Conservation (phyloP, 2,113 vertebrate genomes). For the Oophaga pumilio region DNA sequence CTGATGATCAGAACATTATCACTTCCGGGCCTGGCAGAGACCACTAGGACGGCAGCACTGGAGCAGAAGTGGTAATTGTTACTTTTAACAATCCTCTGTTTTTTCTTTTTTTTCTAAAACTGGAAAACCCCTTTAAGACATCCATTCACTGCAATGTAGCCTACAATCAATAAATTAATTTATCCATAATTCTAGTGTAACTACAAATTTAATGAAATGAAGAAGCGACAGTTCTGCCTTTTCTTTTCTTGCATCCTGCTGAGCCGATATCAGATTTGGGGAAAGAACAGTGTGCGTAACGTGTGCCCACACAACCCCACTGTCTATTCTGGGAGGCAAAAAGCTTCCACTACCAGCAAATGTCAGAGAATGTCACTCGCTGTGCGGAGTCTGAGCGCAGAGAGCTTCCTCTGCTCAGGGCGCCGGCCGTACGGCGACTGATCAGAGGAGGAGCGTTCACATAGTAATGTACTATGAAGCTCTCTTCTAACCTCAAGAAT, state of each 20-base stretch:
- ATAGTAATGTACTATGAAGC: background rate
- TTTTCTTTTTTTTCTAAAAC: no score
- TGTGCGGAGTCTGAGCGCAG: no score
- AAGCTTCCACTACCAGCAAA: constrained; percentile 2
- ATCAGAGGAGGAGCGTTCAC: background rate
- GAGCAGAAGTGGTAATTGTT: no score
- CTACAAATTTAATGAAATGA: background rate
- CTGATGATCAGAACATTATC: no score
- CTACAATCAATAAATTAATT: no score
- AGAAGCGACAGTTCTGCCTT: background rate
- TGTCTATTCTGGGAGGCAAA: background rate
- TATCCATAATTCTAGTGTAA: no score
- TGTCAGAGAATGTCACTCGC: background rate
- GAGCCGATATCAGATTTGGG: constrained; percentile 11
- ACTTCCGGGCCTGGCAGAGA: no score
- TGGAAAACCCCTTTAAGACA: no score
- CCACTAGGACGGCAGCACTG: no score
- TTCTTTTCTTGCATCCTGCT: background rate
- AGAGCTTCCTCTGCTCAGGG: background rate
- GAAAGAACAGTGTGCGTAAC: background rate
- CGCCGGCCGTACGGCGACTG: background rate
- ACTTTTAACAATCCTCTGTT: no score
- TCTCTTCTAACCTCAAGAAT: background rate
- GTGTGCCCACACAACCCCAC: constrained; percentile 13
- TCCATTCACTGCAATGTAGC: no score